These are phyloP conservation scores for Patella depressa DNA, from an alignment of 2,888 invertebrate species.

Conservation along the genomic window DNA sequence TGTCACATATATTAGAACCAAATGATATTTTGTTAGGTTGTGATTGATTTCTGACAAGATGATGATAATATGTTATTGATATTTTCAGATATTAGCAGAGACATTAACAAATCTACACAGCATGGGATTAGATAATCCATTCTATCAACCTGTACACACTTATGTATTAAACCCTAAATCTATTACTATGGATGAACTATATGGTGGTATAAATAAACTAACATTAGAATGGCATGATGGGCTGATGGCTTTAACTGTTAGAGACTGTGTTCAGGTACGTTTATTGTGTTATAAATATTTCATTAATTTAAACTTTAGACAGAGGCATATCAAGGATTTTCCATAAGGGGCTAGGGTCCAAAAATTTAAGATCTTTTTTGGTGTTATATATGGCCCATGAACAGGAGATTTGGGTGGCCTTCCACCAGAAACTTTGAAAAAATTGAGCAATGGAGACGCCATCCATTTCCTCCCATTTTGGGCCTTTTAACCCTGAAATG, in stretches of 20 bases:
- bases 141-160: constrained; percentile 81
- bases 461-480: too few species aligned
- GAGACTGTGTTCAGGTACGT: constrained; percentile 76
- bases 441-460: too few species aligned
- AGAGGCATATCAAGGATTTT: too few species aligned
- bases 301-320: too few species aligned
- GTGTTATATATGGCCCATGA: too few species aligned
- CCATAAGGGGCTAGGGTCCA: too few species aligned
- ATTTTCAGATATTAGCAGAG: constrained; percentile 78
- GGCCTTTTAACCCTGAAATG: too few species aligned
- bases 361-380: too few species aligned
- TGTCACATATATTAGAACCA: too few species aligned
- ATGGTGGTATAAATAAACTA: constrained; percentile 86
- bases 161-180: constrained; percentile 91
- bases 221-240: constrained; percentile 94
- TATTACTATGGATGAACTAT: constrained; percentile 87
- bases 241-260: constrained; percentile 80
- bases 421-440: too few species aligned
- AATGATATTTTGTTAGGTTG: background rate
- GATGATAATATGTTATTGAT: background rate
- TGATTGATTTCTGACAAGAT: background rate
- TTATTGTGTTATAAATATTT: too few species aligned
- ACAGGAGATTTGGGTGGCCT: too few species aligned
- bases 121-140: constrained; percentile 72
- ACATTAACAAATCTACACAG: constrained; percentile 80